phyloP scores from a whole-genome alignment of 2,888 invertebrate genomes.

The Drosophila meridiana region DNA sequence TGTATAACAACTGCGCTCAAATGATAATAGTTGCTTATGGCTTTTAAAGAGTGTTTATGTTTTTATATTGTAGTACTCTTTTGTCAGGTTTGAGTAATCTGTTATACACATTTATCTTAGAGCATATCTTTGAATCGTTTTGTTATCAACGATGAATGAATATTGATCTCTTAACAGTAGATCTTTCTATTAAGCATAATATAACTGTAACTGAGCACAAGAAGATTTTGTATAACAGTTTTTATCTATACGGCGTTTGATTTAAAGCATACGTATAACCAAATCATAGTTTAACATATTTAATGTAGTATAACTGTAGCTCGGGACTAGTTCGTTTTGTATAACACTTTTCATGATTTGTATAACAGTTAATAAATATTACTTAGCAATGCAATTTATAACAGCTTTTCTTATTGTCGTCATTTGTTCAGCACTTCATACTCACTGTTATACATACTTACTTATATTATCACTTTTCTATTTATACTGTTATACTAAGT shows the following conservation, averaged over 20 bases:
- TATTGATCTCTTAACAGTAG: no score
- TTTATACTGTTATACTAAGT: background rate
- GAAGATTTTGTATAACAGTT: background rate
- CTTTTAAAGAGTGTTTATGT: background rate
- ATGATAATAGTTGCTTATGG: background rate
- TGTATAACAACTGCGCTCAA: constrained; percentile 1
- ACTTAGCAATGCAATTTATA: background rate
- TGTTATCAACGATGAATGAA: background rate
- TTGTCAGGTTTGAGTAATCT: no score
- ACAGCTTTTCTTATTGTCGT: background rate
- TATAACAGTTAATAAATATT: background rate
- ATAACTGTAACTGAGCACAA: background rate
- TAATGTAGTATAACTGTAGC: background rate
- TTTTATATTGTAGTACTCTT: background rate
- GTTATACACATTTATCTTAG: background rate
- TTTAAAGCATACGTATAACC: no score
- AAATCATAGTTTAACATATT: background rate
- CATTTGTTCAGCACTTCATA: background rate
- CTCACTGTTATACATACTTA: background rate
- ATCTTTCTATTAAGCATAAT: background rate
- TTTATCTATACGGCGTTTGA: background rate
- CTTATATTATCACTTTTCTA: no score
- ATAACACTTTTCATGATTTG: background rate
- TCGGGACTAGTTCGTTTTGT: background rate
- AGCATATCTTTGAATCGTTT: background rate